A percentile compares a stretch with the other conserved stretches of the same genome.
These are phyloP conservation scores for Suncus etruscus DNA, from an alignment of 2,113 vertebrate species.

Conservation along the genomic window DNA sequence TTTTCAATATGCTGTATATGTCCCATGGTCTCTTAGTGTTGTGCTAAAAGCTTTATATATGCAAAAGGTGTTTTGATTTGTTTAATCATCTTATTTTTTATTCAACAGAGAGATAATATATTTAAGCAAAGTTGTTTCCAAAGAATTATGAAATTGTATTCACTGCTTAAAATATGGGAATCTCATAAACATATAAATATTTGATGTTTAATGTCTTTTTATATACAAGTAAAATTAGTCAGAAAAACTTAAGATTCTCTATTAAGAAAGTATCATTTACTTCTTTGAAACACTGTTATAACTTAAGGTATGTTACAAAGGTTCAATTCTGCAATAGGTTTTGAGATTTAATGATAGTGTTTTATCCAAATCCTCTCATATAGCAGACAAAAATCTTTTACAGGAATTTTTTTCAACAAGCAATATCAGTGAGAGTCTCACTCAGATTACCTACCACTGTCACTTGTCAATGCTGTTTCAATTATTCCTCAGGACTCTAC, in stretches of 20 bases:
- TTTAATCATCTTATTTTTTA: conserved; percentile 26
- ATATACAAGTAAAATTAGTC: conserved; percentile 4
- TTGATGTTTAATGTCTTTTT: background rate
- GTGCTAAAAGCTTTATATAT: conserved; percentile 35
- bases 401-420: conserved; percentile 19
- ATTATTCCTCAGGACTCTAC: conserved; percentile 42
- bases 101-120: background rate
- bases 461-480: conserved; percentile 40
- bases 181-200: background rate
- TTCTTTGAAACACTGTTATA: conserved; percentile 44
- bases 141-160: conserved; percentile 46
- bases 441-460: background rate
- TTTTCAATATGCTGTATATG: conserved; percentile 5
- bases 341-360: background rate
- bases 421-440: background rate
- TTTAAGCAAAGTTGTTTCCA: conserved; percentile 30
- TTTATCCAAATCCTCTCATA: background rate
- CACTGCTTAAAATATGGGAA: conserved; percentile 8
- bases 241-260: background rate
- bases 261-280: conserved; percentile 11
- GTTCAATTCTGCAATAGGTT: conserved; percentile 14
- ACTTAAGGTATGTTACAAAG: background rate
- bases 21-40: conserved; percentile 3
- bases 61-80: conserved; percentile 19
- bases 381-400: background rate